Evolutionary conservation across 2,888 invertebrate genomes (phyloP), one percentile per base, ranked within the genome.

Genomic region (Diploptera punctata): DNA sequence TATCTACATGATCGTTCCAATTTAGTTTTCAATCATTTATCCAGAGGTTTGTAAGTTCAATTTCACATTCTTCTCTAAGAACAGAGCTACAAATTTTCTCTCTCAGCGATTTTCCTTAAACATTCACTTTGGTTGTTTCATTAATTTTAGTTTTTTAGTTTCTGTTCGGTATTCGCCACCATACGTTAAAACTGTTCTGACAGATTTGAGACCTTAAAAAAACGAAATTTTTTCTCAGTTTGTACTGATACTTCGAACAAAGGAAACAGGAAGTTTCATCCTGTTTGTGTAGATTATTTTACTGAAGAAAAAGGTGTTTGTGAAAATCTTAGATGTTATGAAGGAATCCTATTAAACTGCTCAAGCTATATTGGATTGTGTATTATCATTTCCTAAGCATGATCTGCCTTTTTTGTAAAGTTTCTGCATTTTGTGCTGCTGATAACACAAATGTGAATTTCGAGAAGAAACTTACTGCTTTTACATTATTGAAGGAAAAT

Each of bases 211-310:
- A 38, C 13, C 38, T 38, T 38, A 38, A 38, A 38, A 38, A 47
- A 47, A n/a, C n/a, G 47, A 47, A 47, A n/a, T 47, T 47, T 47
- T 47, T 57, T n/a, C n/a, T n/a, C 57, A 3, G 52, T 52, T 52
- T 52, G 10, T 52, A 57, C 57, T 57, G 57, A 57, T 57, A 26
- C 26, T 7, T 24, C 26, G 13, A 57, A 26, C 4, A 57, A 57
- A 57, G 29, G 26, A 21, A 57, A 57, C 5, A 57, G 26, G 13
- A 24, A 57, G 24, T 4, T 57, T 57, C 24, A 57, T 29, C 57
- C 24, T 3, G 13, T 26, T 24, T 24, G 57, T 26, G 29, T 57
- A 13, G 26, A 57, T 24, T 57, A 26, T 57, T 26, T 57, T 26
- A 57, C 26, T 18, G 7, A 26, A 5, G 57, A 57, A 57, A 57